These are phyloP conservation scores for Drosophila gunungcola DNA, from an alignment of 1,140 invertebrate species.

Conservation along the genomic window DNA sequence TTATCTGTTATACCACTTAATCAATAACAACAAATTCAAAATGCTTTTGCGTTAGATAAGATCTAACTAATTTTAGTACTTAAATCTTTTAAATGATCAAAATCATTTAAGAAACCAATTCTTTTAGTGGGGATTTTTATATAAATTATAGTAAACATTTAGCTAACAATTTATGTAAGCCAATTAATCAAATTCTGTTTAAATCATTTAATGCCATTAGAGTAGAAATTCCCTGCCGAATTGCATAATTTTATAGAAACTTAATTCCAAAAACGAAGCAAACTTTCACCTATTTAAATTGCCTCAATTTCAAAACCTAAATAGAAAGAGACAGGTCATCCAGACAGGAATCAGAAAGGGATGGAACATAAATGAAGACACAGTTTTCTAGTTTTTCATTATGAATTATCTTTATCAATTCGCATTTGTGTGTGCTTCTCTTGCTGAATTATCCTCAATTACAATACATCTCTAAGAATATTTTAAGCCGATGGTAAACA, in stretches of 20 bases:
- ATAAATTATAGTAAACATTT: no score
- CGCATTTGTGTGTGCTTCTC: constrained; percentile 30
- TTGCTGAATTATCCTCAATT: constrained; percentile 27
- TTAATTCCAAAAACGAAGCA: neutral
- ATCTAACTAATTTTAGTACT: no score
- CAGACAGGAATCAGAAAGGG: constrained; percentile 24
- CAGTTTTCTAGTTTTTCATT: constrained; percentile 26
- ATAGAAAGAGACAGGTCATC: constrained; percentile 17
- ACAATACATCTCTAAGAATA: constrained; percentile 49
- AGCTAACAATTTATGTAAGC: no score
- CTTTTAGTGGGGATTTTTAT: no score
- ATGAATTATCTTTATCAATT: constrained; percentile 68
- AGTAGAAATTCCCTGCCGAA: neutral
- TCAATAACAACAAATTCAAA: no score
- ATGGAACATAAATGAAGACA: constrained; percentile 11
- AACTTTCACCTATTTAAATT: constrained; percentile 50
- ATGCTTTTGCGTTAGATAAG: no score
- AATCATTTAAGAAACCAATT: no score
- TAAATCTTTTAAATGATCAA: no score
- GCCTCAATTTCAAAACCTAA: neutral
- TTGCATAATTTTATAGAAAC: constrained; percentile 3
- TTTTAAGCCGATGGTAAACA: constrained; percentile 42
- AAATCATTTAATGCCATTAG: no score
- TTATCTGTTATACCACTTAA: no score
- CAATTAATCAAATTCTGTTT: no score